phyloP scores from a whole-genome alignment of 2,113 vertebrate genomes.

The Urocitellus parryii region DNA sequence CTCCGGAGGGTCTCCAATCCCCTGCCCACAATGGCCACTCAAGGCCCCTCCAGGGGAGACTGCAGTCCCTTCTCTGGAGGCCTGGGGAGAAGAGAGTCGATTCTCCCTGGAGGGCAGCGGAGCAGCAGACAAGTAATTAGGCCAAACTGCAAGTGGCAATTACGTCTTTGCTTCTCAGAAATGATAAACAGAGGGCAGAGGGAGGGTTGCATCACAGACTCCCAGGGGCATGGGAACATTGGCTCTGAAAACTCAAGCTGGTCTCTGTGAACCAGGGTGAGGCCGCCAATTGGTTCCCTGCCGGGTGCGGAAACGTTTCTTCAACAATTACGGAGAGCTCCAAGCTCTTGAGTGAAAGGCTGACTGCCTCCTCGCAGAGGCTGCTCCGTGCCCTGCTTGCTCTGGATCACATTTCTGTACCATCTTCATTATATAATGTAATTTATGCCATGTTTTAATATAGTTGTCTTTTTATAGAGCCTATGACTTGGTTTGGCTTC shows the following conservation, averaged over 20 bases:
- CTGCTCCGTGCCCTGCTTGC: neutral
- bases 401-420: neutral
- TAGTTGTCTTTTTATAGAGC: neutral
- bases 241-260: neutral
- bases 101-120: too few relatives aligned
- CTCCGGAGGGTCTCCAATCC: neutral
- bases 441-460: neutral
- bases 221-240: neutral
- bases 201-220: neutral
- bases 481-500: neutral
- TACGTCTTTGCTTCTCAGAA: neutral
- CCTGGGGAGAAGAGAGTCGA: too few relatives aligned
- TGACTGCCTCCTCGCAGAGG: neutral
- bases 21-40: accelerated
- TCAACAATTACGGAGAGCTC: too few relatives aligned
- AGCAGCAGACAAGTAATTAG: neutral
- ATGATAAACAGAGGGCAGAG: neutral
- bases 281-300: neutral
- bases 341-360: neutral
- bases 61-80: neutral
- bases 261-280: accelerated
- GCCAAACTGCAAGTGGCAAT: neutral
- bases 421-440: neutral
- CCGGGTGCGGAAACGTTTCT: neutral
- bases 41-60: neutral